These are phyloP conservation scores for Canis aureus DNA, from an alignment of 2,113 vertebrate species.

Conservation along the genomic window DNA sequence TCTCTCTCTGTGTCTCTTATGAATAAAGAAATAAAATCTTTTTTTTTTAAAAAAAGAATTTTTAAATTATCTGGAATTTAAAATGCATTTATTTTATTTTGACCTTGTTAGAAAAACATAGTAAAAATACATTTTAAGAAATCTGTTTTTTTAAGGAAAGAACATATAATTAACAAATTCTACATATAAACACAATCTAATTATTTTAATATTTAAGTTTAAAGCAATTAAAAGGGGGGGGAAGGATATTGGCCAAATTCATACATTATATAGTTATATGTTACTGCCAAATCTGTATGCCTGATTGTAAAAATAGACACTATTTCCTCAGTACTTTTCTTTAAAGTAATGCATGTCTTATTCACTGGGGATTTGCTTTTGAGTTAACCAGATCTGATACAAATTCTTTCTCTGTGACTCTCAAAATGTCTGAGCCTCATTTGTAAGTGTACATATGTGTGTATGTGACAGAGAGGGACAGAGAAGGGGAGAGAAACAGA, in stretches of 20 bases:
- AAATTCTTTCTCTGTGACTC: constrained; percentile 15
- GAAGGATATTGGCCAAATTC: background rate
- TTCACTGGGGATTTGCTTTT: background rate
- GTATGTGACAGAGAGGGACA: background rate
- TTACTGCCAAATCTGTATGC: background rate
- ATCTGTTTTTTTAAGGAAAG: constrained; percentile 51
- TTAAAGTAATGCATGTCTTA: background rate
- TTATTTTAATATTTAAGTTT: constrained; percentile 60
- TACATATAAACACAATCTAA: background rate
- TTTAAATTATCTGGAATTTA: constrained; percentile 69
- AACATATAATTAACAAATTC: constrained; percentile 50
- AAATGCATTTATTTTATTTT: constrained; percentile 65
- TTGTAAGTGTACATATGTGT: background rate
- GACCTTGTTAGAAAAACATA: constrained; percentile 49
- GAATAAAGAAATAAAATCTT: no score
- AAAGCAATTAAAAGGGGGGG: constrained; percentile 47
- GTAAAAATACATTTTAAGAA: constrained; percentile 64
- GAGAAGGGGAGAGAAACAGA: background rate
- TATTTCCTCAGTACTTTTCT: background rate
- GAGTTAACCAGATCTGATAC: background rate
- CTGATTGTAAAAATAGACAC: background rate
- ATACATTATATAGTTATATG: background rate
- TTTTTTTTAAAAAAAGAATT: background rate
- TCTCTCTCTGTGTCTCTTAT: no score
- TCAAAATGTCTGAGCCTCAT: background rate